These are phyloP conservation scores for Campaea margaritaria DNA, from an alignment of 2,888 invertebrate genomes.

Conservation along the genomic window DNA sequence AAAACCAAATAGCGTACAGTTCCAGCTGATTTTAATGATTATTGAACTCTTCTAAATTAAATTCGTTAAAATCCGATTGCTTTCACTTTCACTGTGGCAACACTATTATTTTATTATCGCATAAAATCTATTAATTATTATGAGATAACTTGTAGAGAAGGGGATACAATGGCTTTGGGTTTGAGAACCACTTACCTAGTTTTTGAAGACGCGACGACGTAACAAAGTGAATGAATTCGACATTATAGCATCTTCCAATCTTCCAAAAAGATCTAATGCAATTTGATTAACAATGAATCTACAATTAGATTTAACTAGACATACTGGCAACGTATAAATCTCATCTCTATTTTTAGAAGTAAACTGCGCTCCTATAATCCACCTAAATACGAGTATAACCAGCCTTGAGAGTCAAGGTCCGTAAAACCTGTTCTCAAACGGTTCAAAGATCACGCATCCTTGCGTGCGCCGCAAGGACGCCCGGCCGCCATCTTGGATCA, in stretches of 20 bases:
- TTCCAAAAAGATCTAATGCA: too few relatives aligned
- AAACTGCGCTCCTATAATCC: background rate
- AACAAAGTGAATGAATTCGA: too few relatives aligned
- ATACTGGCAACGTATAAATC: too few relatives aligned
- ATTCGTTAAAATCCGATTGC: conserved; percentile 6
- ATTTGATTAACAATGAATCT: too few relatives aligned
- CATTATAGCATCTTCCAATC: too few relatives aligned
- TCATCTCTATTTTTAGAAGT: too few relatives aligned
- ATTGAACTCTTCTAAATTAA: conserved; percentile 5
- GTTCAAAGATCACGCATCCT: conserved; percentile 45
- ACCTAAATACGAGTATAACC: background rate
- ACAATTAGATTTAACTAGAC: too few relatives aligned
- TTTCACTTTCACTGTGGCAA: conserved; percentile 15
- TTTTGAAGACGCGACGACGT: too few relatives aligned
- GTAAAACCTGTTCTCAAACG: conserved; percentile 28
- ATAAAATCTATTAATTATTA: conserved; percentile 12
- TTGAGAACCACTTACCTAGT: background rate
- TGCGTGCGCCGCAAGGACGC: conserved; percentile 52
- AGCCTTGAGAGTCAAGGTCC: conserved; percentile 14
- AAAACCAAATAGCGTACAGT: background rate
- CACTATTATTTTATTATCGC: conserved; percentile 7
- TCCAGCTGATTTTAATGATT: conserved; percentile 6
- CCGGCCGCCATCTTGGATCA: conserved; percentile 47
- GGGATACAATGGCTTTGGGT: conserved; percentile 1
- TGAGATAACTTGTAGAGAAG: background rate